Base-by-base conservation (phyloP, 2,888 invertebrate species). In the Drosophila meridionalis region DNA sequence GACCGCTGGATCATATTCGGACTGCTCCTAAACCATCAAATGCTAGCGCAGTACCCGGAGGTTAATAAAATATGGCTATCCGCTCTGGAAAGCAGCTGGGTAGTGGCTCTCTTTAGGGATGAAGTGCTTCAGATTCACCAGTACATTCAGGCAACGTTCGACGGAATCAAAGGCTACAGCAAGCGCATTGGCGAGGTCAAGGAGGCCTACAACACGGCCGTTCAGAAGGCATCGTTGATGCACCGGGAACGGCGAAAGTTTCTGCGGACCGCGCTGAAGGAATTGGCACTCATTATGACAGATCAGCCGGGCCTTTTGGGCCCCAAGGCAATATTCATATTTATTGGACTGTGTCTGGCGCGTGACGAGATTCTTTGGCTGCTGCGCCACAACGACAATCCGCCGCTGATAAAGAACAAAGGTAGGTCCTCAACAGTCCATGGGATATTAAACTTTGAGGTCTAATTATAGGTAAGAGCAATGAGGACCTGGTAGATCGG, bases 1-100 rank as follows among this genome's bases (percentile, higher is more conserved):
- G 99, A 99, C 92, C 95, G 98, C 89, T 99, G 99, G 99, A 97
- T 99, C 34, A 97, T 99, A 83, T 97, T 99, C 93, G 99, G 99
- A 0, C 96, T 98, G 90, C 95, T 98, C 77, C 94, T 99, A 45
- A 98, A 98, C 91, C 98, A 99, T 93, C 97, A 96, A 90, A 96
- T 96, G 93, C 94, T 99, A 45, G 96, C 96, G 80, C 97, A 97
- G 88, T 94, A 94, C 72, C 96, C 96, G 45, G 96, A 96, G 82
- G 96, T 96, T 4, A 97, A 97, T 90, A 96, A 96, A 92, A 95
- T 99, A 93, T 99, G 99, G 97, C 95, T 97, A 8, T 96, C 96
- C 82, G 97, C 99, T 1, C 94, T 99, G 58, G 98, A 99, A 91
- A 97, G 97, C 6, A 97, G 98, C 38, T 98, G 99, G 97, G 98